Evolutionary conservation across 2,113 vertebrate species (phyloP), one percentile per base, ranked within the genome.

Genomic region (Eptesicus fuscus): DNA sequence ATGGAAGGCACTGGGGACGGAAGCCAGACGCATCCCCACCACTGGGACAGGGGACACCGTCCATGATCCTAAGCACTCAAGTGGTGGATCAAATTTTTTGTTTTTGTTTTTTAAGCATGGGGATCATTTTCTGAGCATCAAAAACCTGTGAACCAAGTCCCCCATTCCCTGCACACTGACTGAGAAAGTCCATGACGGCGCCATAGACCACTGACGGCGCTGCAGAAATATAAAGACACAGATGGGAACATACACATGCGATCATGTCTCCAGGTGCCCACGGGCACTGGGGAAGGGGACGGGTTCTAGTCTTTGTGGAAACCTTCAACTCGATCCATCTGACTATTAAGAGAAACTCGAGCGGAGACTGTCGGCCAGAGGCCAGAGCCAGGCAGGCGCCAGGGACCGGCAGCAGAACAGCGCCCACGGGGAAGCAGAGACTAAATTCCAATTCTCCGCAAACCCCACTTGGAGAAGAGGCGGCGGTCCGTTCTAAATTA

Each of bases 341-440:
- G n/a, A n/a, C n/a, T n/a, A n/a, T n/a, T n/a, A n/a, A n/a, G n/a
- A n/a, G n/a, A n/a, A n/a, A n/a, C n/a, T n/a, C n/a, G n/a, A n/a
- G n/a, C n/a, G n/a, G n/a, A n/a, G n/a, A n/a, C n/a, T n/a, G n/a
- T n/a, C n/a, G n/a, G n/a, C n/a, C n/a, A n/a, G n/a, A n/a, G n/a
- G n/a, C 32, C 79, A 1, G 28, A 22, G 83, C 67, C 80, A 14
- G 0, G 2, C 67, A 16, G 18, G 18, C 0, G 13, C 67, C 10
- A 0, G 0, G 18, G 37, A 1, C 0, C 1, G 14, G 37, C 4
- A 20, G 74, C 67, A 5, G 13, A 42, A 28, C 0, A 3, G 53
- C 16, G 5, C 16, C 76, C 10, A 1, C 18, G 18, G 9, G 47
- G 32, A 32, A 22, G 59, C 49, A 32, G 73, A 0, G 0, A 23